These are phyloP conservation scores for Drosophila bifasciata DNA, from an alignment of 1,140 invertebrate species.

Conservation along the genomic window DNA sequence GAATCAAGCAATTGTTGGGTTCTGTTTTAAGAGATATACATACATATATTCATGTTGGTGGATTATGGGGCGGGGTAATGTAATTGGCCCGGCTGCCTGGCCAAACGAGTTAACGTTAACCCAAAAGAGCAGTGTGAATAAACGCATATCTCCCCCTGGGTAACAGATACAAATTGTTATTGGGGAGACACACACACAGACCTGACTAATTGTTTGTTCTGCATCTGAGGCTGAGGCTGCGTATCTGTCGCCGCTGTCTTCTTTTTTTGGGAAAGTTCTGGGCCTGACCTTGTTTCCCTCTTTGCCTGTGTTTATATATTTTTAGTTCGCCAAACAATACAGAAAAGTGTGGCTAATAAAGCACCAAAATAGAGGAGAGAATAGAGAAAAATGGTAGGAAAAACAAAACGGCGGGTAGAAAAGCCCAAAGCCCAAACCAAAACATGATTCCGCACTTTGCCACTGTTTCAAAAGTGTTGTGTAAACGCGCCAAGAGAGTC, in stretches of 20 bases:
- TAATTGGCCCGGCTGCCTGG: conserved; percentile 36
- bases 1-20: conserved; percentile 69
- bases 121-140: conserved; percentile 54
- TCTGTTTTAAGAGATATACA: conserved; percentile 52
- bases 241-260: conserved; percentile 22
- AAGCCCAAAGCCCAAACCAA: conserved; percentile 32
- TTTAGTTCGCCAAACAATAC: conserved; percentile 35
- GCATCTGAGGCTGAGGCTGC: conserved; percentile 22
- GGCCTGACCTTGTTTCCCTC: conserved; percentile 67
- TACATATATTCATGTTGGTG: conserved; percentile 58
- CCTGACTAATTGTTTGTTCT: conserved; percentile 77
- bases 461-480: conserved; percentile 60
- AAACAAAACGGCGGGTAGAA: conserved; percentile 29
- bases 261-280: conserved; percentile 70
- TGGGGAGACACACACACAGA: conserved; percentile 38
- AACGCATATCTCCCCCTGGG: conserved; percentile 38
- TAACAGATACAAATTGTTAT: conserved; percentile 69
- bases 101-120: conserved; percentile 67
- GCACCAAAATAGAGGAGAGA: conserved; percentile 34
- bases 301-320: conserved; percentile 4
- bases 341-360: conserved; percentile 70
- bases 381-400: conserved; percentile 17
- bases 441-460: conserved; percentile 60
- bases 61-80: conserved; percentile 72
- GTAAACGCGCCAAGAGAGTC: conserved; percentile 49